Base-by-base conservation (phyloP, 2,888 invertebrate species). In the Netelia fuscicornis region DNA sequence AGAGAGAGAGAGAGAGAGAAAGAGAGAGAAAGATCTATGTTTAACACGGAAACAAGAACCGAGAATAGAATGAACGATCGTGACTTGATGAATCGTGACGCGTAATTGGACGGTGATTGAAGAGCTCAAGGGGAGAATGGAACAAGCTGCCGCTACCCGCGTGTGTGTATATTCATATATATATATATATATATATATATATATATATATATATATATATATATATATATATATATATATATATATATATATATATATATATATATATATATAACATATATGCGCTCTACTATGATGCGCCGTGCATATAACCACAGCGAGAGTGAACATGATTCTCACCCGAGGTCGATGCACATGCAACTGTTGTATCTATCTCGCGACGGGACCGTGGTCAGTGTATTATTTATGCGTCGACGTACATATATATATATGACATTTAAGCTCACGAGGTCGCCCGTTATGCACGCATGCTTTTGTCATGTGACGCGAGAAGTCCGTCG, bases 21-120 rank as follows among this genome's bases (percentile, higher is more conserved):
- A 70, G 70, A 70, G 68, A 52, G 74, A 77, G 78, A 72, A 52
- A 70, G 56, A 72, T 81, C 20, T 68, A 84, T 72, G 77, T 81
- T 84, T 82, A 78, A 84, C 78, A 70, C 81, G 84, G 82, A 84
- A 84, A 84, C 77, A 75, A 81, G 84, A 78, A 78, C 75, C 76
- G 68, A 74, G 85, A 85, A 83, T 82, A 84, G 84, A 86, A 84
- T 81, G 78, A 82, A 86, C 74, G 83, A 84, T 87, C 71, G 83
- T 85, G 85, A 86, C 86, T 87, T 86, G 86, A 87, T 87, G 85
- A 87, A 87, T 87, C 84, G 86, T 76, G 83, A 86, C 81, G 83
- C 84, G 86, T 86, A 87, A 87, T 87, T 86, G 86, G 84, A 87
- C 84, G 84, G 84, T 87, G 86, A 87, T 87, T 86, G 86, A 86